Conservation (phyloP, 2,888 invertebrate species). For the Rotaria socialis region DNA sequence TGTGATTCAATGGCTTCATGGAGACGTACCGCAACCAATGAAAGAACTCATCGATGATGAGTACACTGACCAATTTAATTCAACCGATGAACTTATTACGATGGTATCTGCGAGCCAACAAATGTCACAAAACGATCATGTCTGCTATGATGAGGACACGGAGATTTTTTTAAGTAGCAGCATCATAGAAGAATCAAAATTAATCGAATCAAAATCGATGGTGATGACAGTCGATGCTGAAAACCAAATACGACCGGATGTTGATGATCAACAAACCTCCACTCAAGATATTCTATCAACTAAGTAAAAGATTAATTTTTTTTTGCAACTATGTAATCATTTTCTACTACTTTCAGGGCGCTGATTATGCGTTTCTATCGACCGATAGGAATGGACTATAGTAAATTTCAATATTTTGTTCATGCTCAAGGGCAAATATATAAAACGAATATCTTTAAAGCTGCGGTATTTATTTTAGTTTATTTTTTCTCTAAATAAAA, state of each 20-base stretch:
- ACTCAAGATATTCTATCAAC: not conserved
- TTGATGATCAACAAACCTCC: not conserved
- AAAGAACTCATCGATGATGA: not conserved
- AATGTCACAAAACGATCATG: not conserved
- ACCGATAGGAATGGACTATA: not conserved
- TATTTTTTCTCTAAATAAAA: no score
- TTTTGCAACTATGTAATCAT: not conserved
- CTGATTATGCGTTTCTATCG: not conserved
- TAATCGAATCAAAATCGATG: not conserved
- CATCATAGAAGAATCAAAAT: not conserved
- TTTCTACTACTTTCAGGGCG: not conserved
- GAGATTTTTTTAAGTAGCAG: not conserved
- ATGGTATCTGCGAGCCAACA: not conserved
- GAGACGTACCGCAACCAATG: not conserved
- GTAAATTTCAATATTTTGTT: not conserved
- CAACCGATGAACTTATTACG: no score
- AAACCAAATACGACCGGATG: not conserved
- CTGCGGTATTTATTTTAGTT: not conserved
- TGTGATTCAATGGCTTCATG: not conserved
- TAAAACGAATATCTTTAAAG: not conserved
- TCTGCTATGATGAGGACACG: not conserved
- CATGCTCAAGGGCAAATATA: not conserved
- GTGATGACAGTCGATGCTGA: not conserved
- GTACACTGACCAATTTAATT: not conserved
- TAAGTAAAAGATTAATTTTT: not conserved